Base-by-base conservation (phyloP, 64 coral and sea anemone genomes). In the Stichodactyla helianthus region DNA sequence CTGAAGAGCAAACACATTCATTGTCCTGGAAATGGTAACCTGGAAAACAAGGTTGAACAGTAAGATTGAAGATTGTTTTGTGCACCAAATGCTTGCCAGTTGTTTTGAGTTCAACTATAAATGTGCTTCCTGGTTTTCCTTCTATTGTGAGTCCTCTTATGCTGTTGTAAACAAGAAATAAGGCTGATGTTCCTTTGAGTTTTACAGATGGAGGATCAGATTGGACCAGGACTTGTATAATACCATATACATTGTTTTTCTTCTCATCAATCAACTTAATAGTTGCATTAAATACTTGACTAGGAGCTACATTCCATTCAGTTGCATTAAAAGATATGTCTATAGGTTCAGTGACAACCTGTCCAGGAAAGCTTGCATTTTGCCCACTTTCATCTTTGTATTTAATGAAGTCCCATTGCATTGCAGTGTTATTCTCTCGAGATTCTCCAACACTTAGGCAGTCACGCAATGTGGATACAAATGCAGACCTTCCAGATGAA, bases 261-360 rank as follows among this genome's bases (percentile, higher is more conserved):
- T 93, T 89, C 16, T 96, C 94, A 87, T 96, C 91, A 77, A 79
- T 71, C 25, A 96, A 83, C 18, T 81, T 11, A 6, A 93, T 59
- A 1, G 84, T 84, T 85, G 94, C 94, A 77, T 90, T 85, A 62
- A 96, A 96, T 50, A 67, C 22, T 53, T 96, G 88, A 52, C 91
- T 87, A 7, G 94, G 94, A 52, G 94, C 91, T 31, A 93, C 91
- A 8, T 88, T 74, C 94, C 94, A 96, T 58, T 96, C 85, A 10
- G n/a, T 55, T 2, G 6, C 13, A 16, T 85, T 81, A 12, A 63
- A 85, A 5, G 2, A 57, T 31, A 96, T 93, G 11, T 96, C 70
- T 52, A 96, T 87, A 5, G 94, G 79, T 76, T 96, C 94, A 15
- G 94, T 96, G 1, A 79, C 85, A 53, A 93, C 88, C 53, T 93